Evolutionary conservation across 2,797 vertebrate genomes (phyloP).

Genomic region (Tamandua tetradactyla): DNA sequence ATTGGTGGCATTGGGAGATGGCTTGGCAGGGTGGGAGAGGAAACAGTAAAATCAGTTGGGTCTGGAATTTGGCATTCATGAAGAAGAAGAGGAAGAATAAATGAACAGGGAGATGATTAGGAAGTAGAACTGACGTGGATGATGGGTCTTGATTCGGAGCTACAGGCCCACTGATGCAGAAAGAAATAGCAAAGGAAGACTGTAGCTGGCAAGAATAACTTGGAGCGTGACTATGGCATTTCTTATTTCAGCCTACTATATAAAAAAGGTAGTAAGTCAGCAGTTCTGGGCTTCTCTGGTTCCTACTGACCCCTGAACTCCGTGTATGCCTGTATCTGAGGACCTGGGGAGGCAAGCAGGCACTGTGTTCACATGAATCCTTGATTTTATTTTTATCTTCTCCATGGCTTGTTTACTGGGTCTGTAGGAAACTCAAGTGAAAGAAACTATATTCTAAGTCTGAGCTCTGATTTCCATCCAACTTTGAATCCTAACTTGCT

Average conservation of each 20-base stretch:
- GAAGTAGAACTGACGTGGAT: not conserved
- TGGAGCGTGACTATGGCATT: rapidly evolving
- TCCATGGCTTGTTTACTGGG: not conserved
- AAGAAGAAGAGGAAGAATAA: not conserved
- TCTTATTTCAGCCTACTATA: too few species aligned
- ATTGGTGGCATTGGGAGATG: too few species aligned
- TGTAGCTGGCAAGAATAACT: not conserved
- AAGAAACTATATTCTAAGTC: not conserved
- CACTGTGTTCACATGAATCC: not conserved
- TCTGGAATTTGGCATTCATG: not conserved
- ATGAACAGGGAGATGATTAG: not conserved
- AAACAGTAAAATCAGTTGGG: not conserved
- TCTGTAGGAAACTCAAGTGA: rapidly evolving
- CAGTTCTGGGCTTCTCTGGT: not conserved
- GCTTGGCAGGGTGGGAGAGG: not conserved
- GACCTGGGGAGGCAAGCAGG: too few species aligned
- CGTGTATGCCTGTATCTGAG: rapidly evolving
- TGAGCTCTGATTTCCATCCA: rapidly evolving
- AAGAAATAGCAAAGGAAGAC: not conserved
- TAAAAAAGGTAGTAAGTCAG: rapidly evolving
- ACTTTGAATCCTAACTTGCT: not conserved
- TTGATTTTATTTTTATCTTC: not conserved
- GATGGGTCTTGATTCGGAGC: rapidly evolving
- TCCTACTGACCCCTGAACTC: too few species aligned
- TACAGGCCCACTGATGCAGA: not conserved